phyloP scores from a whole-genome alignment of 2,797 vertebrate genomes.

The Muraenolepis orangiensis region DNA sequence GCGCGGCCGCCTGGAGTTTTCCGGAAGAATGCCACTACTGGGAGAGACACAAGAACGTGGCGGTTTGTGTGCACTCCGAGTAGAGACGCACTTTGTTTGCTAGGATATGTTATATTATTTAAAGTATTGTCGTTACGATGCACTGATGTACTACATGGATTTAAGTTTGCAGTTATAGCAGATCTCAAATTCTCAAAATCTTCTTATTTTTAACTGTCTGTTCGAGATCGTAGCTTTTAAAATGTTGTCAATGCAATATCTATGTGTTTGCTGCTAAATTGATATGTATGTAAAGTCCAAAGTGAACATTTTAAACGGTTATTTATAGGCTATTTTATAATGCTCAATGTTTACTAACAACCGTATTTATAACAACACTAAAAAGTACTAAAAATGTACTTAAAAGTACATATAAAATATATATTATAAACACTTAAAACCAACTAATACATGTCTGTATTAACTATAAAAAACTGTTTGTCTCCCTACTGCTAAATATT shows the following conservation, averaged over 20 bases:
- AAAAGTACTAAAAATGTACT: background rate
- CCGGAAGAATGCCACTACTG: conserved; percentile 78
- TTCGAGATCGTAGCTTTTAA: background rate
- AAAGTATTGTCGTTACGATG: background rate
- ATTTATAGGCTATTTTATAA: background rate
- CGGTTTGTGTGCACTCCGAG: conserved; percentile 73
- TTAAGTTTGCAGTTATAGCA: background rate
- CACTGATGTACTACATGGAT: background rate
- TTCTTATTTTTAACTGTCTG: background rate
- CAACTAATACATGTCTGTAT: background rate
- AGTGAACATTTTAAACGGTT: background rate
- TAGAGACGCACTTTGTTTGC: conserved; percentile 13
- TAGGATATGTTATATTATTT: background rate
- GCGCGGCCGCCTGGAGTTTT: conserved; percentile 70
- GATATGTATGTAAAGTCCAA: background rate
- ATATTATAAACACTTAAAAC: background rate
- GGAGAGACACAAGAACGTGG: conserved; percentile 74
- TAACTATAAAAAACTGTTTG: conserved; percentile 20
- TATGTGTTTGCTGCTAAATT: background rate
- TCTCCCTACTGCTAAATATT: conserved; percentile 19
- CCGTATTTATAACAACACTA: background rate
- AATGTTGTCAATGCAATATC: background rate
- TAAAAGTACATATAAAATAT: background rate
- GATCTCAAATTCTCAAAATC: background rate
- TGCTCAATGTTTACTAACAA: conserved; percentile 6